Evolutionary conservation across 1,140 invertebrate species (phyloP).

Genomic region (Marisa cornuarietis): DNA sequence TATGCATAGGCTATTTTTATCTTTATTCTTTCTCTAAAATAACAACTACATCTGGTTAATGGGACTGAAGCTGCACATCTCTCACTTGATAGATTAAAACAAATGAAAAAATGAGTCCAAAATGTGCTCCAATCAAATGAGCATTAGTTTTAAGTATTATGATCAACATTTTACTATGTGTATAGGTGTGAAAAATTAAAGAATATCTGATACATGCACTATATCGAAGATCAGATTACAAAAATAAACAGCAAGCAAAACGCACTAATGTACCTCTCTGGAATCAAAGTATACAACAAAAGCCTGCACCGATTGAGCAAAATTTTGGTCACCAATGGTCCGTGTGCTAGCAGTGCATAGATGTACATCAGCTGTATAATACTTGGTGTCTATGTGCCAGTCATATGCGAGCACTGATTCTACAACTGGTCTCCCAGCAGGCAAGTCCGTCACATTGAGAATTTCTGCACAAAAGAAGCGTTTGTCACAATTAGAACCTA

Average conservation of each 20-base stretch:
- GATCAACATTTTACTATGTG: too few species aligned
- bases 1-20: too few species aligned
- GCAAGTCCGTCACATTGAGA: slow-evolving; percentile 63
- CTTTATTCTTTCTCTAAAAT: too few species aligned
- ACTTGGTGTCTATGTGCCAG: slow-evolving; percentile 76
- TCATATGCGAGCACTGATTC: slow-evolving; percentile 68
- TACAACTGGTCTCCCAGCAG: slow-evolving; percentile 55
- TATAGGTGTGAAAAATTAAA: too few species aligned
- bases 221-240: not conserved
- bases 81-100: too few species aligned
- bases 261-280: slow-evolving; percentile 64
- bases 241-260: not conserved
- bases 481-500: too few species aligned
- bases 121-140: too few species aligned
- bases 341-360: slow-evolving; percentile 69
- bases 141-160: too few species aligned
- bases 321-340: slow-evolving; percentile 65
- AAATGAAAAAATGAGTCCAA: too few species aligned
- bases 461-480: slow-evolving; percentile 58
- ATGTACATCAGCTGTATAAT: slow-evolving; percentile 73
- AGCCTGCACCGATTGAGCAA: slow-evolving; percentile 71
- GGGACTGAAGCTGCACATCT: too few species aligned
- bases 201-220: too few species aligned
- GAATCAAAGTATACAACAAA: slow-evolving; percentile 72
- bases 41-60: too few species aligned